Percentiles rank a stretch among this genome's conserved stretches.
These are phyloP conservation scores for Nipponia nippon DNA, from an alignment of 2,113 vertebrate genomes.

Conservation along the genomic window DNA sequence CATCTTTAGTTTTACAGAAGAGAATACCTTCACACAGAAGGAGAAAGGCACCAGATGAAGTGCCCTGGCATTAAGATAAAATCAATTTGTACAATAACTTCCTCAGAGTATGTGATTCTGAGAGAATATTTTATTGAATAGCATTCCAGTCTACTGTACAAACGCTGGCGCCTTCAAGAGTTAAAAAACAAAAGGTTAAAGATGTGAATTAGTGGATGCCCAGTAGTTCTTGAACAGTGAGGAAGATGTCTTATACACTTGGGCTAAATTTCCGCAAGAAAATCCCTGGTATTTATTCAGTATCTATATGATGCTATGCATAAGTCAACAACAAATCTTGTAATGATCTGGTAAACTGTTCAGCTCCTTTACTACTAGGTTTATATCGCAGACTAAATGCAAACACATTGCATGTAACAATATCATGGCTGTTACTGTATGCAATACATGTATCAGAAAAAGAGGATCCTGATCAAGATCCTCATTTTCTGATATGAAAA, in stretches of 20 bases:
- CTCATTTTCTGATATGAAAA: neutral
- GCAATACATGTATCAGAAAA: neutral
- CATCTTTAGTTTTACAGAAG: neutral
- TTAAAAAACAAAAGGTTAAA: slow-evolving; percentile 8
- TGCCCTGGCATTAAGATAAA: slow-evolving; percentile 9
- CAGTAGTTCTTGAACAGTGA: neutral
- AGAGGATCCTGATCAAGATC: neutral
- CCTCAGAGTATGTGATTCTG: neutral
- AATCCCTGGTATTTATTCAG: neutral
- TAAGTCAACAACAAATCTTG: neutral
- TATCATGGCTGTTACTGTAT: neutral
- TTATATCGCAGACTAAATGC: neutral
- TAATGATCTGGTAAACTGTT: neutral
- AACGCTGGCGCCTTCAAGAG: neutral
- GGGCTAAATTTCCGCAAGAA: neutral
- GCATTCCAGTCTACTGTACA: neutral
- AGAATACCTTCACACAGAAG: neutral
- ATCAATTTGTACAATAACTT: neutral
- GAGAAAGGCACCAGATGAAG: neutral
- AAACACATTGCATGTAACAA: neutral
- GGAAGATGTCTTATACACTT: neutral
- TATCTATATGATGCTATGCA: neutral
- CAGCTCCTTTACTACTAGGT: neutral
- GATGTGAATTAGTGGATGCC: neutral
- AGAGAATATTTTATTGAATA: neutral